Percentiles rank a stretch among this genome's conserved stretches.
Conservation (phyloP, 1,140 invertebrate genomes). For the Drosophila teissieri region DNA sequence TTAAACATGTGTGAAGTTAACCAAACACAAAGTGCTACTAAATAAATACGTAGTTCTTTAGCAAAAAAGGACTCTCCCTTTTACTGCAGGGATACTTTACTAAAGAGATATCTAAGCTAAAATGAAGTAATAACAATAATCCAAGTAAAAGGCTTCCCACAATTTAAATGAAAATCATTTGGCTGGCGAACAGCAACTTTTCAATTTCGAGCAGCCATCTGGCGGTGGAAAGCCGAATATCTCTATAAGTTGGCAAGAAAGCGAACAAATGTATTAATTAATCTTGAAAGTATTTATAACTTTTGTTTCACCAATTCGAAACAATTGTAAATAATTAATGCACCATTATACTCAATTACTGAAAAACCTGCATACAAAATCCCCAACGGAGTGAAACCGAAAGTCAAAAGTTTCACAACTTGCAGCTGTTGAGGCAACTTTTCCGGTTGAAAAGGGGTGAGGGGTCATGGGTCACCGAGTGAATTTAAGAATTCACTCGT, state of each 20-base stretch:
- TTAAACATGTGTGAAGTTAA: conserved; percentile 23
- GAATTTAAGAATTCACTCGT: conserved; percentile 21
- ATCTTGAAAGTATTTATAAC: conserved; percentile 79
- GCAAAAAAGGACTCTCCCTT: too few relatives aligned
- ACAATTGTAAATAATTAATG: conserved; percentile 83
- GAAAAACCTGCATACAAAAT: conserved; percentile 71
- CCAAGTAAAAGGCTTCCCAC: conserved; percentile 26
- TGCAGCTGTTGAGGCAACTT: conserved; percentile 60
- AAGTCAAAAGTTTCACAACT: conserved; percentile 71
- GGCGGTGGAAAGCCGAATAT: conserved; percentile 9
- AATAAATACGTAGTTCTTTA: neutral
- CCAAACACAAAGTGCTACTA: neutral
- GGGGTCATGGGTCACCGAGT: conserved; percentile 27
- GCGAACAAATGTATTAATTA: conserved; percentile 61
- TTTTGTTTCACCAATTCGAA: conserved; percentile 71
- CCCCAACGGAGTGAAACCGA: conserved; percentile 38
- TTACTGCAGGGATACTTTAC: neutral
- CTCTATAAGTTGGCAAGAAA: conserved; percentile 33
- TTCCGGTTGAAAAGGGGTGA: conserved; percentile 20
- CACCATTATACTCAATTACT: conserved; percentile 80
- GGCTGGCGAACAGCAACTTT: conserved; percentile 48
- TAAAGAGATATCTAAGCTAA: neutral
- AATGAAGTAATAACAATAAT: neutral
- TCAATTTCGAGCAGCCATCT: conserved; percentile 56
- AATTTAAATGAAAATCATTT: conserved; percentile 16